A percentile compares a stretch with the other conserved stretches of the same genome.
These are phyloP conservation scores for Dermatophagoides farinae DNA, from an alignment of 1,140 invertebrate genomes.

Conservation along the genomic window DNA sequence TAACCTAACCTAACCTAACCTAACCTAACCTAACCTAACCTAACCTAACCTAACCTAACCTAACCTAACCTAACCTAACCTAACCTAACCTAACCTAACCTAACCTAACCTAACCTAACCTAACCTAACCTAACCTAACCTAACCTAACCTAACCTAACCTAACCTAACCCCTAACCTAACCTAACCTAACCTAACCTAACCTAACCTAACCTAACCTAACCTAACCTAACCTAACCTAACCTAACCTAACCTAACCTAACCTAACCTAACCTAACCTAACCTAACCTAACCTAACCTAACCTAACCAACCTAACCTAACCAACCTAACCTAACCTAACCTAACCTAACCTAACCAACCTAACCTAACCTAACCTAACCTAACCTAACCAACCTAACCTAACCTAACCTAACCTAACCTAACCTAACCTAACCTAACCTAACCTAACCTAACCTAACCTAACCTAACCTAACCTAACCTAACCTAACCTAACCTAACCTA, in stretches of 20 bases:
- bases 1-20: constrained; percentile 12
- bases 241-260: constrained; percentile 17
- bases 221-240: constrained; percentile 17
- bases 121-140: constrained; percentile 19
- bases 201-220: constrained; percentile 17
- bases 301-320: constrained; percentile 11
- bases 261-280: constrained; percentile 19
- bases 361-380: constrained; percentile 10
- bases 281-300: constrained; percentile 17
- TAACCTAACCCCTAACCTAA: constrained; percentile 23
- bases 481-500: constrained; percentile 20
- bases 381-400: constrained; percentile 16
- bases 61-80: constrained; percentile 11
- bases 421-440: constrained; percentile 18
- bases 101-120: constrained; percentile 18
- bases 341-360: constrained; percentile 10
- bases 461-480: constrained; percentile 19
- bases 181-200: constrained; percentile 21
- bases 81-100: constrained; percentile 12
- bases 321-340: constrained; percentile 11
- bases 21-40: constrained; percentile 7
- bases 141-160: constrained; percentile 11
- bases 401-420: constrained; percentile 13
- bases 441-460: constrained; percentile 18
- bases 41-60: constrained; percentile 12